Evolutionary conservation across 2,888 invertebrate genomes (phyloP), one percentile per base, ranked within the genome.

Genomic region (Drosophila peninsularis): DNA sequence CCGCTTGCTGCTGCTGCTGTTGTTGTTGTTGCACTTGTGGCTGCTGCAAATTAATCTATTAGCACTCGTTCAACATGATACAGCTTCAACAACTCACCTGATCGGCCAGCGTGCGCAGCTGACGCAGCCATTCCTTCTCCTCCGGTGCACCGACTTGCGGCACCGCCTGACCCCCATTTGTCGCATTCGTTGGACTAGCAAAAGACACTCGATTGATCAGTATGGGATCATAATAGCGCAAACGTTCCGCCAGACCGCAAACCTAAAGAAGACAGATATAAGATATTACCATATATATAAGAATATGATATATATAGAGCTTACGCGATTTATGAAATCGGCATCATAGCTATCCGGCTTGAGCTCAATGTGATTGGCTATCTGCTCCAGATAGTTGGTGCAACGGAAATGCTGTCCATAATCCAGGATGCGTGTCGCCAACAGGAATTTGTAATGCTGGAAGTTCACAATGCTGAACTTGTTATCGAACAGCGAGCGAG

Each of bases 401-500:
- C 83, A 83, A 10, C 75, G 95, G 94, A 75, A 98, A 93, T 60
- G 97, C 96, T 95, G 94, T 3, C 98, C 98, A 87, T 94, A 94
- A 88, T 97, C 97, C 7, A 95, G 93, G 87, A 98, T 94, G 72
- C 97, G 94, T 13, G 95, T 93, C 49, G 97, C 96, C 92, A 97
- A 93, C 76, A 98, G 91, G 91, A 96, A 95, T 94, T 98, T 98
- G 93, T 97, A 98, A 60, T 95, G 94, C 95, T 97, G 96, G 86
- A 97, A 94, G 87, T 96, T 95, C 0, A 95, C 93, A 65, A 98
- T 94, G 49, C 94, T 94, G 91, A 95, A 97, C 58, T 94, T 94
- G 24, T 95, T 94, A 90, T 96, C 96, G 77, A 95, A 96, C 54
- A 98, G 94, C 67, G 96, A 95, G 75, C 96, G 94, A 5, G 98